Evolutionary conservation across 2,888 invertebrate species (phyloP).

Genomic region (Achlya flavicornis): DNA sequence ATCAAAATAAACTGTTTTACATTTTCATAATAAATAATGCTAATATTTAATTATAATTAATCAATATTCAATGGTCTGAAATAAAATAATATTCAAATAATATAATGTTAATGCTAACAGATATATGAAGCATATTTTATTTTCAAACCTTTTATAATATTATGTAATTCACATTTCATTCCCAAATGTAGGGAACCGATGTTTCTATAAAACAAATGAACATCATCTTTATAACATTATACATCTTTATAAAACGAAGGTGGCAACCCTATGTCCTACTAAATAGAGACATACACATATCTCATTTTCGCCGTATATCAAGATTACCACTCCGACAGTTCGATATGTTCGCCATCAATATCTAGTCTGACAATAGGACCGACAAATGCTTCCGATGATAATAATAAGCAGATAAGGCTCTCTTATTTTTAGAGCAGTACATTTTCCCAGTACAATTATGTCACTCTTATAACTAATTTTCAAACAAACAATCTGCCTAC

Average conservation of each 20-base stretch:
- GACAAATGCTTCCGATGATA: slow-evolving; percentile 16
- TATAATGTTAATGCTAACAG: no score
- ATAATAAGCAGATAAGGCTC: not conserved
- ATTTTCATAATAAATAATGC: no score
- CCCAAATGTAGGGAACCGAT: not conserved
- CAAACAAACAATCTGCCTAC: not conserved
- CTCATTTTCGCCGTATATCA: slow-evolving; percentile 19
- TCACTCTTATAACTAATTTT: not conserved
- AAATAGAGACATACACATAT: slow-evolving; percentile 25
- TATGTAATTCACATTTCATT: no score
- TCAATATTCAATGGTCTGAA: no score
- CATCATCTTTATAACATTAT: no score
- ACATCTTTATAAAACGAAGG: slow-evolving; percentile 10
- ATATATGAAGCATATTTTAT: no score
- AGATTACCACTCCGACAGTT: slow-evolving; percentile 4
- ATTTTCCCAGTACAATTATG: not conserved
- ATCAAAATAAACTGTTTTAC: no score
- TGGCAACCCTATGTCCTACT: slow-evolving; percentile 25
- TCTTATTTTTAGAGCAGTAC: not conserved
- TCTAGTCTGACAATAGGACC: slow-evolving; percentile 30
- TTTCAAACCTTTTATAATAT: no score
- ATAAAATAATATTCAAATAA: no score
- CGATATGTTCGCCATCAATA: slow-evolving; percentile 33
- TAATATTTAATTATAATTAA: no score
- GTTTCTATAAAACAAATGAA: no score